Evolutionary conservation across 2,888 invertebrate species (phyloP), one percentile per base, ranked within the genome.

Genomic region (Ochropacha duplaris): DNA sequence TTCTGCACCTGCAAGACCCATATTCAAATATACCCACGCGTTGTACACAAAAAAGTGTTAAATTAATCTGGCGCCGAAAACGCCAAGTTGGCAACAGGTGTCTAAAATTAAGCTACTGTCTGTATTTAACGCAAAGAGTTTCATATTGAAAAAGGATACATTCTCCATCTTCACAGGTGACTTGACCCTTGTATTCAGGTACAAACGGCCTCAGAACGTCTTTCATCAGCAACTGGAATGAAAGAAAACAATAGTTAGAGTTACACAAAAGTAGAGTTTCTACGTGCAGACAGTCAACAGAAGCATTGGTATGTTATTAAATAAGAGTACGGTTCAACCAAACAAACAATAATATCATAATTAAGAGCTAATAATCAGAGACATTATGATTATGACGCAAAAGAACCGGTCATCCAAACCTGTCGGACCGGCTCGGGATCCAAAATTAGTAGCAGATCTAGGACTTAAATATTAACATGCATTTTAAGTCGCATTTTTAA

Each of bases 111-210:
- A 9, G 6, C 16, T 2, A 52, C 31, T 34, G 19, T 16, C 22
- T 1, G n/a, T 19, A 9, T 5, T 3, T 9, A 31, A 2, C 11
- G 19, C 5, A 19, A n/a, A n/a, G n/a, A 1, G 31, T 50, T 34
- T 54, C 59, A 57, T 58, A 49, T 65, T 60, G 50, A 60, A 82
- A 93, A 94, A 94, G 94, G 94, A 94, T 95, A 95, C 96, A 92
- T 94, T 96, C 96, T 76, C 96, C 96, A 74, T 96, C 96, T 76
- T 96, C 96, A 76, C 95, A 95, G 2, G 95, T 95, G 60, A 96
- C 95, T 80, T 96, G 94, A n/a, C 98, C 98, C 83, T 97, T 96
- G 92, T 97, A 98, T 86, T 98, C 97, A 22, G 99, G 98, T 58
- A 98, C 98, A 81, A 96, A 98, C 0, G 98, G 97, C 72, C 97